Evolutionary conservation across 2,113 vertebrate genomes (phyloP), one percentile per base, ranked within the genome.

Genomic region (Poecile atricapillus): DNA sequence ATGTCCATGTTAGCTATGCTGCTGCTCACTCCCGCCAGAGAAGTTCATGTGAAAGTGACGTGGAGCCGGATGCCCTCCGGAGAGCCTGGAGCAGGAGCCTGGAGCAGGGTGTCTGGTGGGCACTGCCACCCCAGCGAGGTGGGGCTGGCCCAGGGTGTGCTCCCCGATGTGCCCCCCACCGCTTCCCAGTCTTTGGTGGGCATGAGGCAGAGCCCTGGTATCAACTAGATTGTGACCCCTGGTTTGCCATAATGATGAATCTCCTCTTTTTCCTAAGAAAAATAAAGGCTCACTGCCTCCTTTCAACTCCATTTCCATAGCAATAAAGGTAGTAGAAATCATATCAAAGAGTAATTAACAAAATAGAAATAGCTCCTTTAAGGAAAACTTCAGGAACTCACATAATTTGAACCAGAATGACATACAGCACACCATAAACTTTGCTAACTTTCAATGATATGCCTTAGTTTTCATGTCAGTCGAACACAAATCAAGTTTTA

Each of bases 131-230:
- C 4, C 2, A 3, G 21, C 2, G 13, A 19, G 28, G 15, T 43
- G 49, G 8, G 39, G n/a, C 8, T 76, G 39, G 55, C n/a, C 19
- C 50, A 46, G 16, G 3, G 3, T 16, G 25, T 31, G 13, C 14
- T 58, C 28, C 24, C 21, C 0, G 0, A 1, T 4, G 15, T n/a
- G 28, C 15, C 31, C 1, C 5, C 46, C 24, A 41, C 7, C 24
- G 13, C 10, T 78, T 53, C 43, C 20, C 11, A 13, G 20, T 1
- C 0, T 43, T n/a, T 23, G 17, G 35, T 1, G 2, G 44, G 24
- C 7, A 7, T 5, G 21, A 78, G 13, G 20, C 27, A 69, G 46
- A 80, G 47, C 15, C 7, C 19, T 74, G 0, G 0, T 60, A 20
- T 28, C 53, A 53, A 21, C 28, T 43, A 23, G 7, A 8, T 74